Base-by-base conservation (phyloP, 2,797 vertebrate species). In the Schizopygopsis malacanthus region DNA sequence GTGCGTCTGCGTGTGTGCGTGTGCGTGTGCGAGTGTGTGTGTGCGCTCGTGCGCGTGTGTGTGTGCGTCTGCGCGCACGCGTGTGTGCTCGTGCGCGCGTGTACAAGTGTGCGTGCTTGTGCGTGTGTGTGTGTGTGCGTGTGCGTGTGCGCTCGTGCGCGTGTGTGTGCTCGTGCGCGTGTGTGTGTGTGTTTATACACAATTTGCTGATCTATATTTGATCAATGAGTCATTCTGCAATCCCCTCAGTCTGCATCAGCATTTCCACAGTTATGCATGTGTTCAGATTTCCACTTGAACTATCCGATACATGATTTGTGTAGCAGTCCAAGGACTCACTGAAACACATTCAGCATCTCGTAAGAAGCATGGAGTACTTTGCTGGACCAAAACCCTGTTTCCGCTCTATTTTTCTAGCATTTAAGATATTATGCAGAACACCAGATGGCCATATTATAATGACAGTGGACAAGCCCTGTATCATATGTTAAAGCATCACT, bases 361-460 rank as follows among this genome's bases (percentile, higher is more conserved):
- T 50, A 52, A 47, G 25, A 67, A 43, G 45, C 3, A 7, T 45
- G 16, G 3, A 69, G 71, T 16, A 25, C 37, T 28, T 11, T 41
- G 13, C 15, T 67, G 20, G 20, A 75, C 56, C 72, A 75, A 76
- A 65, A 77, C 13, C 15, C n/a, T 15, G 3, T 82, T 37, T 84
- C 33, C 2, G 22, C n/a, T 33, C 4, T 15, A 20, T 22, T 54
- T 69, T 11, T 43, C 56, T 39, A 10, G 4, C 6, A 0, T 83
- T 75, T 47, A 37, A 28, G 39, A 43, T 4, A 16, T n/a, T 22
- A 25, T 20, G 9, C 41, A 75, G 12, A 39, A 7, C 25, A n/a
- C 25, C 54, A 50, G 81, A 73, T 73, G 70, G 54, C 61, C 9
- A 10, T 22, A 33, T 80, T 67, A 33, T 80, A 63, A 41, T 45